Evolutionary conservation across 2,113 vertebrate species (phyloP).

Genomic region (Tyrannus savana): DNA sequence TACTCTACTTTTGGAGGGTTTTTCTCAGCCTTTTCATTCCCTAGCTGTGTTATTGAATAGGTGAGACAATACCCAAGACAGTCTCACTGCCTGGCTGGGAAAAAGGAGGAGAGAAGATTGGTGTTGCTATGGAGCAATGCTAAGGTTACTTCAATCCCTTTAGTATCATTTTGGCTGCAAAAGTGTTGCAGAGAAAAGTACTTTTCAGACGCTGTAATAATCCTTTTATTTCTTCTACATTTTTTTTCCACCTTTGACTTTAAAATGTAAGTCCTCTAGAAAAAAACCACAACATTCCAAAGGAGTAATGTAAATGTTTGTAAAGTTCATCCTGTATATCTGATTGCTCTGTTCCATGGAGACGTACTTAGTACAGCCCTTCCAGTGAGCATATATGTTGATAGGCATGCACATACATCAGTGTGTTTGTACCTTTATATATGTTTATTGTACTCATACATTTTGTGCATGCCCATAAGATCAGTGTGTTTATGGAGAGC

Average conservation of each 20-base stretch:
- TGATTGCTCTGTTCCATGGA: not conserved
- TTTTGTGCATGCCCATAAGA: not conserved
- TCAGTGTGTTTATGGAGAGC: not conserved
- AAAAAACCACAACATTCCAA: not conserved
- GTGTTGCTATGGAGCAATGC: not conserved
- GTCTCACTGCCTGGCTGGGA: not conserved
- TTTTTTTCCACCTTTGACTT: not conserved
- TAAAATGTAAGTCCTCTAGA: not conserved
- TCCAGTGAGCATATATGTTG: not conserved
- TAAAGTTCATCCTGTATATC: not conserved
- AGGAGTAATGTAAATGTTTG: not conserved
- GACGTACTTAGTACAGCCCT: not conserved
- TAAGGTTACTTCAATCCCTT: not conserved
- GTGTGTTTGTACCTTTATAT: not conserved
- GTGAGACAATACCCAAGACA: not conserved
- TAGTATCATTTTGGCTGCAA: not conserved
- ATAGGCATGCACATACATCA: not conserved
- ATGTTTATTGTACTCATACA: not conserved
- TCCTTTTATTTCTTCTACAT: not conserved
- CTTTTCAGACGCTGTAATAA: not conserved
- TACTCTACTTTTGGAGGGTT: not conserved
- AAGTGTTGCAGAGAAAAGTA: not conserved
- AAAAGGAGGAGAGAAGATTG: not conserved
- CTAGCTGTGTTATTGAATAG: not conserved
- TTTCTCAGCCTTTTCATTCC: not conserved